These are phyloP conservation scores for Hylaea fasciaria DNA, from an alignment of 2,888 invertebrate genomes.

Conservation along the genomic window DNA sequence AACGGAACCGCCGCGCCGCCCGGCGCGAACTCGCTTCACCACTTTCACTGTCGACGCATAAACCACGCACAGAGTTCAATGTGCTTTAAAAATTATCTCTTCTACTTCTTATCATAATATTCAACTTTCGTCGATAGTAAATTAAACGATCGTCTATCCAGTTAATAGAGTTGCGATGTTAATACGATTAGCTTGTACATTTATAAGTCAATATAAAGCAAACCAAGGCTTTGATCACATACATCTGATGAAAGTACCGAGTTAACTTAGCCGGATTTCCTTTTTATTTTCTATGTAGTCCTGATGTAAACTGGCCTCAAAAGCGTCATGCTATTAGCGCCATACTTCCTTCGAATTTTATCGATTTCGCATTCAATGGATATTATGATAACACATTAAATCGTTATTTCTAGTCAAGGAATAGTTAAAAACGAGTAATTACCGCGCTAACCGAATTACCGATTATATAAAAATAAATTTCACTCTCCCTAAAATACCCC, in stretches of 20 bases:
- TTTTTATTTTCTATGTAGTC: constrained; percentile 20
- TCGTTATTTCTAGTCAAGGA: constrained; percentile 10
- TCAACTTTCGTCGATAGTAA: too few relatives aligned
- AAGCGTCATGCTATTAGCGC: constrained; percentile 30
- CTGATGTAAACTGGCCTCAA: constrained; percentile 33
- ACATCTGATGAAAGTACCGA: not conserved
- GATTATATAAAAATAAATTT: too few relatives aligned
- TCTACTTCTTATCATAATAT: constrained; percentile 11
- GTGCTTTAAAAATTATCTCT: constrained; percentile 14
- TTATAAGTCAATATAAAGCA: constrained; percentile 1
- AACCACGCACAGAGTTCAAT: constrained; percentile 32
- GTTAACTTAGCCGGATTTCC: not conserved
- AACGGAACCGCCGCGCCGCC: constrained; percentile 32
- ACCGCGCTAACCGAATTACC: not conserved
- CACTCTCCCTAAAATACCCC: too few relatives aligned
- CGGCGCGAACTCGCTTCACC: constrained; percentile 28
- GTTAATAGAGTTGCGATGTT: constrained; percentile 15
- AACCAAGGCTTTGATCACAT: not conserved
- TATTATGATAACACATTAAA: constrained; percentile 24
- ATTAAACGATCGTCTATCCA: not conserved
- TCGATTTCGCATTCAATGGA: constrained; percentile 28
- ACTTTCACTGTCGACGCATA: constrained; percentile 45
- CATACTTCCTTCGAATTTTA: constrained; percentile 34
- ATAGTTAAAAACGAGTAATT: not conserved
- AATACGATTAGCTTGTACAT: not conserved